phyloP scores from a whole-genome alignment of 2,113 vertebrate species.

The Brachionichthys hirsutus region DNA sequence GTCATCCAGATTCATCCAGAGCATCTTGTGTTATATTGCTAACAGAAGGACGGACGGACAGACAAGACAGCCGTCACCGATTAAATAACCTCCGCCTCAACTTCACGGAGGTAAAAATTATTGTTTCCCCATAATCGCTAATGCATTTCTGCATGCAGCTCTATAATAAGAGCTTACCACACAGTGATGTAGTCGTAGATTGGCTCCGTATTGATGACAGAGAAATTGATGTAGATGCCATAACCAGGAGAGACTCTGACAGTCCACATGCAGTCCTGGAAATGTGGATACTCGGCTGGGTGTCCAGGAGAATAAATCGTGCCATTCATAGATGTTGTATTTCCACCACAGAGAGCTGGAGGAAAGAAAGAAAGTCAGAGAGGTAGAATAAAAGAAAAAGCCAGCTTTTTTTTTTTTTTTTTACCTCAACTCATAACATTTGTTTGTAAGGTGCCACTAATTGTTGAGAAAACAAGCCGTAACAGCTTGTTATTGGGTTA shows the following conservation, averaged over 20 bases:
- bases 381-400: constrained; percentile 42
- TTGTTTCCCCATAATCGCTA: background rate
- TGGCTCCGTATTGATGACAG: constrained; percentile 94
- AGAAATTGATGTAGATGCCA: constrained; percentile 95
- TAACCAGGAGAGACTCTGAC: constrained; percentile 92
- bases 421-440: constrained; percentile 41
- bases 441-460: constrained; percentile 30
- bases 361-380: constrained; percentile 16
- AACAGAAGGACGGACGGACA: too few species aligned
- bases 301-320: constrained; percentile 97
- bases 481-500: constrained; percentile 43
- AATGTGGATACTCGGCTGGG: constrained; percentile 96
- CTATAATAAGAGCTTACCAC: constrained; percentile 80
- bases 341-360: constrained; percentile 94
- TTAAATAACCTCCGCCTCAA: too few species aligned
- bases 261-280: constrained; percentile 96
- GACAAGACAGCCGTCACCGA: too few species aligned
- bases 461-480: constrained; percentile 51
- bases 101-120: too few species aligned
- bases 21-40: too few species aligned
- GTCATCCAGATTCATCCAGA: too few species aligned
- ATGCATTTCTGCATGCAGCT: background rate
- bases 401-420: constrained; percentile 10
- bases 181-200: constrained; percentile 99
- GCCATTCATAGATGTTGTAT: constrained; percentile 94